Evolutionary conservation across 2,797 vertebrate genomes (phyloP).

Genomic region (Ptychadena robeensis): DNA sequence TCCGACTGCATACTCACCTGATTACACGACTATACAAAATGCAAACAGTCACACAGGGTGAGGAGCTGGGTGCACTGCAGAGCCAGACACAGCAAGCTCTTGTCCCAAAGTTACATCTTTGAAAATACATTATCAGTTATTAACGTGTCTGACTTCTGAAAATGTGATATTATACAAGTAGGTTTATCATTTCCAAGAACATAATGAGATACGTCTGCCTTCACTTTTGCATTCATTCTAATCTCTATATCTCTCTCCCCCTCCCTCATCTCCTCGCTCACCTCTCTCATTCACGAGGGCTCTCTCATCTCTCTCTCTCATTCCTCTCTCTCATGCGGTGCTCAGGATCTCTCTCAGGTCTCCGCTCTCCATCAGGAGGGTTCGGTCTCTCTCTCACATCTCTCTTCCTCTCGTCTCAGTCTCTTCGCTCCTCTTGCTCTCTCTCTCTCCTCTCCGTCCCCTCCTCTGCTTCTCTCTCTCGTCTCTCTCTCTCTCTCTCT

Average conservation of each 20-base stretch:
- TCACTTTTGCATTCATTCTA: not conserved
- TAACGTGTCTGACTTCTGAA: not conserved
- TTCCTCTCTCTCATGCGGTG: too few relatives aligned
- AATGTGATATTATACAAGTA: not conserved
- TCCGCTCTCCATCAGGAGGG: too few relatives aligned
- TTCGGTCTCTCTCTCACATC: too few relatives aligned
- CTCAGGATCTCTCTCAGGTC: too few relatives aligned
- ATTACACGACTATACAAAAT: conserved; percentile 15
- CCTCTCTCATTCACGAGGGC: too few relatives aligned
- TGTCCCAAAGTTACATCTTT: conserved; percentile 24
- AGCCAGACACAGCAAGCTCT: not conserved
- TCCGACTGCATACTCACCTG: conserved; percentile 21
- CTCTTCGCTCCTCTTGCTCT: too few relatives aligned
- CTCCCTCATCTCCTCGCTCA: too few relatives aligned
- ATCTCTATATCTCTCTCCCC: not conserved
- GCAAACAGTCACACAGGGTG: conserved; percentile 28
- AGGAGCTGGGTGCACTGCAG: conserved; percentile 17
- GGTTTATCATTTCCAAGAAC: not conserved
- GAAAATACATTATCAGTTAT: not conserved
- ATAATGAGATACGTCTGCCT: not conserved
- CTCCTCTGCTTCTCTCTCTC: too few relatives aligned
- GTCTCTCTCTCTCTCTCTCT: too few relatives aligned
- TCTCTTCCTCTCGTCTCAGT: too few relatives aligned
- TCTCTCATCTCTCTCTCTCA: too few relatives aligned
- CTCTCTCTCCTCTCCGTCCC: too few relatives aligned